Evolutionary conservation across 1,140 invertebrate species (phyloP).

Genomic region (Eueides isabella): DNA sequence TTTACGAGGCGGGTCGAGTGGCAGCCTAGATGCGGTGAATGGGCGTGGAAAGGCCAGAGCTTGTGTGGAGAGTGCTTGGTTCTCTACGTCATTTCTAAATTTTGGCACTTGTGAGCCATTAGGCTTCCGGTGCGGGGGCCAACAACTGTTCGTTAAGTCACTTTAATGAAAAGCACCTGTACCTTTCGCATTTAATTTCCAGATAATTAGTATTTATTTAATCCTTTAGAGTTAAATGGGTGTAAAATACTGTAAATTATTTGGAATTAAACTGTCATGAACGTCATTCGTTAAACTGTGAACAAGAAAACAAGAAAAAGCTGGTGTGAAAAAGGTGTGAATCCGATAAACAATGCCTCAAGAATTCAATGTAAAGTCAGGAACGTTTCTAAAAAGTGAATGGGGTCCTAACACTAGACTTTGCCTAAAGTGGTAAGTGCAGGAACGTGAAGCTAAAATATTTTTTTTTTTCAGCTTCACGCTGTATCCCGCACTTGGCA

Average conservation of each 20-base stretch:
- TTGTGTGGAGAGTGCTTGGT: conserved; percentile 26
- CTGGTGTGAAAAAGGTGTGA: too few relatives aligned
- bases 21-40: conserved; percentile 41
- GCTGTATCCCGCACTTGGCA: too few relatives aligned
- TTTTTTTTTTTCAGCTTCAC: too few relatives aligned
- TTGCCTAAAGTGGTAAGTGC: too few relatives aligned
- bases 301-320: too few relatives aligned
- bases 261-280: too few relatives aligned
- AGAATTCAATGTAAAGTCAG: too few relatives aligned
- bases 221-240: neutral
- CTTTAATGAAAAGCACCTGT: neutral
- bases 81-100: conserved; percentile 24
- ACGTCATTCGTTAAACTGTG: too few relatives aligned
- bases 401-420: too few relatives aligned
- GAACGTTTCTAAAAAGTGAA: too few relatives aligned
- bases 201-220: neutral
- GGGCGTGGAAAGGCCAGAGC: conserved; percentile 33
- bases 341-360: too few relatives aligned
- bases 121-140: conserved; percentile 4
- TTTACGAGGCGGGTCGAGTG: conserved; percentile 39
- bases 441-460: too few relatives aligned
- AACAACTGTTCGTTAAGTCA: conserved; percentile 10
- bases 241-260: neutral
- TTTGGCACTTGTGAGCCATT: conserved; percentile 28
- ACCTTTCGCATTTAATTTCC: neutral